phyloP scores from a whole-genome alignment of 2,888 invertebrate genomes.

The Amblyjoppa fuscipennis region DNA sequence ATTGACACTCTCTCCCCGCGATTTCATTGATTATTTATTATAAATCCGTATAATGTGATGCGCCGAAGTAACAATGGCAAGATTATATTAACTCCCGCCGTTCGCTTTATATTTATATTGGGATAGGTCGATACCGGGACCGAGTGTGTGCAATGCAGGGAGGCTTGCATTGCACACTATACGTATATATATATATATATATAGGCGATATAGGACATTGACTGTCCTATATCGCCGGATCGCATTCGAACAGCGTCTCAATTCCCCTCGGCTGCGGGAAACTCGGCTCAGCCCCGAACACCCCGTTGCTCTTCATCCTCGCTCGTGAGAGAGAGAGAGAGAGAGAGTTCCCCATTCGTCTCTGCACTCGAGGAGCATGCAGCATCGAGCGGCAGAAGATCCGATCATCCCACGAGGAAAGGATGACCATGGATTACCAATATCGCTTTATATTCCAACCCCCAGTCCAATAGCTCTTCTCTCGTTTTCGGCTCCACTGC shows the following conservation, averaged over 20 bases:
- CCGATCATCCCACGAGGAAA: slow-evolving; percentile 62
- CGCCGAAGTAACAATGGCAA: neutral
- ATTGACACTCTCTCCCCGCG: neutral
- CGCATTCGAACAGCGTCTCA: slow-evolving; percentile 27
- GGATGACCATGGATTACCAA: slow-evolving; percentile 67
- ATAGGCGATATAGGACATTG: too few species aligned
- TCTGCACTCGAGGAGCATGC: slow-evolving; percentile 14
- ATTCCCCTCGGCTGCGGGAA: slow-evolving; percentile 38
- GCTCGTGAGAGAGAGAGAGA: neutral
- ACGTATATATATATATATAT: too few species aligned
- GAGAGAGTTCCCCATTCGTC: slow-evolving; percentile 18
- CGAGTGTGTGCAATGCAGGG: slow-evolving; percentile 1
- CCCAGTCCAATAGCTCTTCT: neutral
- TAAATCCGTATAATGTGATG: neutral
- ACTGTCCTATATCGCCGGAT: slow-evolving; percentile 51
- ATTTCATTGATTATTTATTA: slow-evolving; percentile 9
- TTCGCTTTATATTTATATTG: slow-evolving; percentile 47
- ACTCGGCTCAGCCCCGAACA: slow-evolving; percentile 32
- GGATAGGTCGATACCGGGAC: slow-evolving; percentile 49
- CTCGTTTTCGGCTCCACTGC: slow-evolving; percentile 25
- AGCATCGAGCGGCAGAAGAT: slow-evolving; percentile 35
- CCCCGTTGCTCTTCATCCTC: slow-evolving; percentile 47
- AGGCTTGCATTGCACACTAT: slow-evolving; percentile 9
- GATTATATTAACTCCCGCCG: slow-evolving; percentile 12
- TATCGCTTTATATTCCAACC: slow-evolving; percentile 57